Evolutionary conservation across 2,888 invertebrate species (phyloP), one percentile per base, ranked within the genome.

Genomic region (Euphydryas editha): DNA sequence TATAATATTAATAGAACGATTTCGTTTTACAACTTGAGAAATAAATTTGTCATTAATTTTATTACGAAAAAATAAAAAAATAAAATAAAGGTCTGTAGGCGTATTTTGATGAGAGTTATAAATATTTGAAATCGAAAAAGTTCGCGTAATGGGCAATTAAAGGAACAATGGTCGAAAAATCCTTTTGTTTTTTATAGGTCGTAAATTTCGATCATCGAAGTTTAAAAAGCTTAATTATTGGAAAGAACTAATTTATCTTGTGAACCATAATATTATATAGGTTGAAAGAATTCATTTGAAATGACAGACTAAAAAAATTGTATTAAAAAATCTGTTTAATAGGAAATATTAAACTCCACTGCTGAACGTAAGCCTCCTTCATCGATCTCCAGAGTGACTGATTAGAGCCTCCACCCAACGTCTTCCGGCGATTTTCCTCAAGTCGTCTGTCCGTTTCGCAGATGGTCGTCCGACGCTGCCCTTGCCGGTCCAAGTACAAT

Each of bases 41-140:
- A 44, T n/a, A 44, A 44, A 3, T 15, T 44, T 44, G 4, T 24
- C 49, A 2, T 24, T 6, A 15, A 15, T 51, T 51, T 51, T n/a
- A 24, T 51, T 51, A 15, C 7, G 15, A 44, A n/a, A 24, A 51
- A 24, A 11, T 51, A 20, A n/a, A n/a, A n/a, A n/a, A n/a, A n/a
- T n/a, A n/a, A n/a, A n/a, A n/a, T n/a, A n/a, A 46, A 17, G 10
- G 10, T 20, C 20, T 15, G 8, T 7, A 24, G 21, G 42, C 42
- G 15, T 24, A 20, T 39, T 17, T 24, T 49, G 57, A 58, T 51
- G 30, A 30, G 18, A 51, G 51, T 51, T 20, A 58, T 63, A 58
- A 63, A 58, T 63, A 63, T 63, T 58, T 56, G 51, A 51, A 58
- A 58, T 63, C 42, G 42, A 58, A 58, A 63, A 63, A 63, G 49